phyloP scores from a whole-genome alignment of 2,113 vertebrate species.

The Mormyrus lacerda region DNA sequence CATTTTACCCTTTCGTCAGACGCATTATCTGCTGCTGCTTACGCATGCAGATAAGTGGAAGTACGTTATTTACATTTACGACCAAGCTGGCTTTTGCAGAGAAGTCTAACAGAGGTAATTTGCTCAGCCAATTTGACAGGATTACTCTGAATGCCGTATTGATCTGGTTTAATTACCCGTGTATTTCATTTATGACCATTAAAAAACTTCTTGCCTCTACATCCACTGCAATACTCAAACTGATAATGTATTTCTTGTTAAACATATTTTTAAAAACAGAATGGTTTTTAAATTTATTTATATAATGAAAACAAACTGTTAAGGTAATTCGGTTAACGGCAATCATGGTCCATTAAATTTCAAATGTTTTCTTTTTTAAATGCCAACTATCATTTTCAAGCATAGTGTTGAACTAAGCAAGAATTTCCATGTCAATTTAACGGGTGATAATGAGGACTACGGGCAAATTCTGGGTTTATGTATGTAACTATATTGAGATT shows the following conservation, averaged over 20 bases:
- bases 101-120: not conserved
- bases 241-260: not conserved
- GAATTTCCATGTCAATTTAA: not conserved
- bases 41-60: not conserved
- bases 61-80: not conserved
- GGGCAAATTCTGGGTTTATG: not conserved
- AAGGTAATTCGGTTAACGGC: not conserved
- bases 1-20: not conserved
- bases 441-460: not conserved
- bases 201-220: not conserved
- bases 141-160: not conserved
- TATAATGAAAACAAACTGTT: not conserved
- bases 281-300: not conserved
- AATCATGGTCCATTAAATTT: not conserved
- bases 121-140: conserved; percentile 1
- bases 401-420: not conserved
- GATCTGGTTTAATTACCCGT: not conserved
- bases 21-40: not conserved
- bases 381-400: not conserved
- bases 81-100: not conserved
- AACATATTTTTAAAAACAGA: not conserved
- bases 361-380: not conserved
- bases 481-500: not conserved
- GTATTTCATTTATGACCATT: not conserved
- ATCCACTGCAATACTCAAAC: not conserved